Evolutionary conservation across 2,888 invertebrate species (phyloP), one percentile per base, ranked within the genome.

Genomic region (Stomorhina lunata): DNA sequence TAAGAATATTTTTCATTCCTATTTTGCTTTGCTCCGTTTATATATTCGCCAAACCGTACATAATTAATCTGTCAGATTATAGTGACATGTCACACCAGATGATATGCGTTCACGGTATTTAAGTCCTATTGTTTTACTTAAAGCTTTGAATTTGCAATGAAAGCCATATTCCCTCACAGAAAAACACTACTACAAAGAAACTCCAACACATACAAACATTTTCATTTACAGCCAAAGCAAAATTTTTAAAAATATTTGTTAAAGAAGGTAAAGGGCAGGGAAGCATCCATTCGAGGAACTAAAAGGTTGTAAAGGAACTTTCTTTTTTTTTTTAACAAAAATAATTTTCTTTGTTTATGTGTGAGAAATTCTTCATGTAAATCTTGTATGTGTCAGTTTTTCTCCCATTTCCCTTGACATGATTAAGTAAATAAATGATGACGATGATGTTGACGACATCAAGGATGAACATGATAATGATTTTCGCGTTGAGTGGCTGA

Each of bases 31-130:
- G n/a, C n/a, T n/a, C n/a, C n/a, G n/a, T 59, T 15, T 10, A 27
- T 53, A 73, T 50, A 66, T 43, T 66, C 43, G 59, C 72, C 83
- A 87, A 85, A 86, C 84, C 86, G 86, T 86, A 86, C 88, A 89
- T 88, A 89, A 88, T 88, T 88, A 89, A 88, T 88, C 89, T 88
- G 89, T 89, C 87, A 87, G 89, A 88, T 89, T 89, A 89, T 86
- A 86, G 86, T 88, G 88, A 88, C 88, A 87, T 88, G 88, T 88
- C 87, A 86, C 87, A 86, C 86, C 86, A 85, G 73, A 80, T 78
- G 77, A 76, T 80, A 81, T 81, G 80, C 72, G 32, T 75, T 68
- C 55, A 82, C 79, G 79, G 81, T 81, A 73, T 78, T 81, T 81
- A 81, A 81, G 68, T 81, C 78, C 78, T 78, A 78, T 82, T 82